Conservation (phyloP, 1,140 invertebrate genomes). For the Littorina saxatilis region DNA sequence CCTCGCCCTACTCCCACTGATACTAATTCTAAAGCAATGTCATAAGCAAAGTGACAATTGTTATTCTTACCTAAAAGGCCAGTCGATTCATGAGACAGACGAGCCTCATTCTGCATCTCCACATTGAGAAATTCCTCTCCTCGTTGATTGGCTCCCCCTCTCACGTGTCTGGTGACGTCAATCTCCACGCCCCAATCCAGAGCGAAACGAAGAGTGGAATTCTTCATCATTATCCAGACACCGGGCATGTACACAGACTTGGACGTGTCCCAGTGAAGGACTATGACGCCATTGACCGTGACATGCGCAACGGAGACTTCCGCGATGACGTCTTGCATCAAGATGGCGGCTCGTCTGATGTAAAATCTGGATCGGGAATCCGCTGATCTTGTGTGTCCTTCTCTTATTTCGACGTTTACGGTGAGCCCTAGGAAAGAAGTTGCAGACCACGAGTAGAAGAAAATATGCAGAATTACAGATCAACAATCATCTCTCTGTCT, state of each 20-base stretch:
- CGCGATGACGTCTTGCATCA: conserved; percentile 13
- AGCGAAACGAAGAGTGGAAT: conserved; percentile 31
- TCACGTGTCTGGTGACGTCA: conserved; percentile 36
- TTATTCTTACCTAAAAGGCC: conserved; percentile 52
- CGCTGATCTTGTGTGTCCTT: neutral
- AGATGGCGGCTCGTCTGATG: conserved; percentile 28
- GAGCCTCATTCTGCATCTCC: conserved; percentile 49
- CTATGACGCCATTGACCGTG: conserved; percentile 32
- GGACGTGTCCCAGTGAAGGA: conserved; percentile 42
- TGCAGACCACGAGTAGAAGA: neutral
- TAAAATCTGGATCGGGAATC: neutral
- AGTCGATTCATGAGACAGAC: conserved; percentile 38
- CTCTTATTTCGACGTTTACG: conserved; percentile 24
- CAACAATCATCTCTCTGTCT: too few species aligned
- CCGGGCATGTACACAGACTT: conserved; percentile 3
- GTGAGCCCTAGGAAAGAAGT: conserved; percentile 27
- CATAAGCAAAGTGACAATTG: too few species aligned
- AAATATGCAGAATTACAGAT: neutral
- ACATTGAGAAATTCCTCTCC: conserved; percentile 49
- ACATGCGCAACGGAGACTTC: conserved; percentile 21
- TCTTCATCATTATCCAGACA: neutral
- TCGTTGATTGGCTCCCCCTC: neutral
- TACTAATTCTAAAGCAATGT: too few species aligned
- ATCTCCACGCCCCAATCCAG: conserved; percentile 42
- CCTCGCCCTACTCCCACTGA: too few species aligned